phyloP scores from a whole-genome alignment of 2,113 vertebrate species.

The Atlantisia rogersi region DNA sequence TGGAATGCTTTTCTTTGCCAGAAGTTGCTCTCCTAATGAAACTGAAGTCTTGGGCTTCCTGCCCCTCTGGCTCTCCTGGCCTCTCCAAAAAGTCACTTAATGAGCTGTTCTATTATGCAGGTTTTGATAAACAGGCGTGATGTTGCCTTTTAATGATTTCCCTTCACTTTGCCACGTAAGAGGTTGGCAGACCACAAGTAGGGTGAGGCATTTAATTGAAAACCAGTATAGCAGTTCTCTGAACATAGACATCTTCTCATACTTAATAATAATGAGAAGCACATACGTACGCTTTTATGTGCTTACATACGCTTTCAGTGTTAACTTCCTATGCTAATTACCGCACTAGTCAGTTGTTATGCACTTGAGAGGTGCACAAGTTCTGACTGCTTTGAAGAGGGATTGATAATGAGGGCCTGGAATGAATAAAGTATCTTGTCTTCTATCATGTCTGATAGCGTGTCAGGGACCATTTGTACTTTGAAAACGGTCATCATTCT shows the following conservation, averaged over 20 bases:
- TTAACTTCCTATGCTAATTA: conserved; percentile 10
- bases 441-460: conserved; percentile 1
- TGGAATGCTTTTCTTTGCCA: neutral
- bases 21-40: neutral
- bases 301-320: neutral
- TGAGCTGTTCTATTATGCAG: neutral
- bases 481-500: conserved; percentile 49
- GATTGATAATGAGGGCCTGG: conserved; percentile 21
- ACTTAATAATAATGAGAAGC: neutral
- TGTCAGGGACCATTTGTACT: neutral
- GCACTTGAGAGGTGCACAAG: neutral
- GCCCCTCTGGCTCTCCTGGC: neutral
- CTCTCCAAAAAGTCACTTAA: neutral
- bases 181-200: neutral
- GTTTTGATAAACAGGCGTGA: neutral
- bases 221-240: neutral
- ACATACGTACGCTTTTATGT: neutral
- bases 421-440: conserved; percentile 52
- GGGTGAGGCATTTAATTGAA: neutral
- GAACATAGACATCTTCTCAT: neutral
- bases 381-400: neutral
- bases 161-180: neutral
- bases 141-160: neutral
- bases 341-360: neutral
- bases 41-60: neutral